Evolutionary conservation across 2,113 vertebrate genomes (phyloP), one percentile per base, ranked within the genome.

Genomic region (Cyanocitta stelleri): DNA sequence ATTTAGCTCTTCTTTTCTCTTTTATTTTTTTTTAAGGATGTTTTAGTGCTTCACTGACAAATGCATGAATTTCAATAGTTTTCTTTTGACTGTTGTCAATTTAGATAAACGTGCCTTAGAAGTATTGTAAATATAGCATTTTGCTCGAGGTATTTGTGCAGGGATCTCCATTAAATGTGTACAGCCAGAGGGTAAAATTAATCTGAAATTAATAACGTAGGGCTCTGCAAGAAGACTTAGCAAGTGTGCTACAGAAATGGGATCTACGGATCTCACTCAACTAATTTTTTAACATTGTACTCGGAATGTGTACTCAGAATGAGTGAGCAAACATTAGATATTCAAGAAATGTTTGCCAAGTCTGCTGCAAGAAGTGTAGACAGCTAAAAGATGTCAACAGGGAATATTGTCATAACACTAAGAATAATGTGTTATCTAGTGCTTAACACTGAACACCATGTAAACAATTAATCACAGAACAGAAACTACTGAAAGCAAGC

Each of bases 401-500:
- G 91, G 86, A 96, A 91, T 96, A 96, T 93, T 97, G 95, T 94
- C 90, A 88, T 93, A 97, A 81, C 93, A 91, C 89, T 93, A 91
- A 95, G 90, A 96, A 96, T 94, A 91, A 96, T 87, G 91, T 93
- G 93, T 95, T 94, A 93, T 83, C 94, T 91, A 69, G 74, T 72
- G 84, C 94, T 91, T 93, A 94, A 95, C 95, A 64, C 64, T 90
- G 86, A 96, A 71, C 68, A 51, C 35, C 72, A 41, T 93, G 81
- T 94, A 97, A 97, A 95, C 95, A 96, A 92, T 97, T 96, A 96
- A 95, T 95, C 93, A 93, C 64, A 66, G 75, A 87, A 91, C 8
- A 95, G 82, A 74, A 92, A 74, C 46, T 72, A 49, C 80, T n/a
- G 22, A 93, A 78, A 95, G 39, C 48, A 67, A 89, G 55, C 48